Evolutionary conservation across 1,140 invertebrate genomes (phyloP).

Genomic region (Metopolophium dirhodum): DNA sequence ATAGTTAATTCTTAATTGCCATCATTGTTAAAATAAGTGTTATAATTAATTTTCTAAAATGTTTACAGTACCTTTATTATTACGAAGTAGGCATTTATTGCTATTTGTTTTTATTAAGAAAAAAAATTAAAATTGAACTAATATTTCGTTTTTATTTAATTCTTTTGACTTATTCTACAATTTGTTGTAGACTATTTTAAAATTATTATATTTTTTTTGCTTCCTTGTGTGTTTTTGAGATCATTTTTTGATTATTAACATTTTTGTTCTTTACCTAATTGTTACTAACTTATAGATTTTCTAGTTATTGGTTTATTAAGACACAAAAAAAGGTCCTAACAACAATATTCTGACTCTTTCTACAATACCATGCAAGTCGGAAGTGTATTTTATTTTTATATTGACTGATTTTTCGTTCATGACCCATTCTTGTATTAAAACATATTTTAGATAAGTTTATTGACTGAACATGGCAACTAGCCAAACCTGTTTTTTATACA

Average conservation of each 20-base stretch:
- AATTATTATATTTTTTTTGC: not conserved
- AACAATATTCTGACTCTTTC: not conserved
- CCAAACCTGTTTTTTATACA: constrained; percentile 53
- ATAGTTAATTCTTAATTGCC: not conserved
- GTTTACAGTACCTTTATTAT: not conserved
- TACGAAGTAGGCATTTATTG: not conserved
- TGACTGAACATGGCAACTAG: constrained; percentile 32
- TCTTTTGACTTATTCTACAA: not conserved
- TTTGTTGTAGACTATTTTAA: not conserved
- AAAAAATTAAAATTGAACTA: not conserved
- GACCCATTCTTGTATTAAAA: constrained; percentile 20
- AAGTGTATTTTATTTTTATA: constrained; percentile 23
- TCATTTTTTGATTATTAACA: too few relatives aligned
- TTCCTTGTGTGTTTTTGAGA: too few relatives aligned
- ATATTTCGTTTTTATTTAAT: not conserved
- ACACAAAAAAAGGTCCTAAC: not conserved
- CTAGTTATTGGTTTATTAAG: not conserved
- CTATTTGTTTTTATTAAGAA: not conserved
- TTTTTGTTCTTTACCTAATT: not conserved
- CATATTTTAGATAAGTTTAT: constrained; percentile 27
- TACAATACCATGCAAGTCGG: not conserved
- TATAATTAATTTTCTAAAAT: not conserved
- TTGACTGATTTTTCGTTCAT: not conserved
- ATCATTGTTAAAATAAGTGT: not conserved
- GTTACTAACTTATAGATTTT: not conserved